Base-by-base conservation (phyloP, 2,888 invertebrate species). In the Tridacna gigas region DNA sequence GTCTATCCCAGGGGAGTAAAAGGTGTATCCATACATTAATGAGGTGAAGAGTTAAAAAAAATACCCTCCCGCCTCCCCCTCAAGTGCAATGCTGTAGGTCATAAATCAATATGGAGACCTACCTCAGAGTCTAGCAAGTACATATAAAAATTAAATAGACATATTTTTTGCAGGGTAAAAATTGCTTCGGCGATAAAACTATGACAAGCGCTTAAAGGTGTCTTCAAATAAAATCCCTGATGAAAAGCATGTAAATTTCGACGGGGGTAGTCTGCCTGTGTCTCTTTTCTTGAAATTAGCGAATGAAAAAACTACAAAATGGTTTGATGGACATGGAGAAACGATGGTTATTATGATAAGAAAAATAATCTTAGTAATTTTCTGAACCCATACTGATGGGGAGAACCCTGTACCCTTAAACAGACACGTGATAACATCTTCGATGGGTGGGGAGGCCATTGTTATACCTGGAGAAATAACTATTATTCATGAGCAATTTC, bases 51-150 rank as follows among this genome's bases (percentile, higher is more conserved):
- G 37, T 37, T 4, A 37, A 37, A 37, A 37, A 37, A 37, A 37
- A 37, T 37, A 37, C 37, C 37, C 37, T 37, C 37, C 37, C 37
- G 37, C 37, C 37, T 37, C 61, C 60, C 45, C n/a, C 77, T n/a
- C 63, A 71, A 26, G 37, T 73, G 63, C 83, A 47, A 51, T 66
- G 76, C 47, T 60, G 78, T 69, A 73, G 80, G 74, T 66, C 82
- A 84, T 84, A 84, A 84, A 84, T 83, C 87, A 37, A 37, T 37
- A 84, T 25, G 61, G 47, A 83, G 87, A 87, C 87, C 87, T 84
- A 84, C 87, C 79, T 79, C 84, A 82, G 83, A 74, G 87, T 79
- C 74, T 63, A 79, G 76, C 60, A 73, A 67, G 84, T 80, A 81
- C 45, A 28, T 47, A 69, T 81, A 84, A 84, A 84, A 84, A 87